Conservation (phyloP, 2,797 vertebrate species). For the Potorous gilbertii region DNA sequence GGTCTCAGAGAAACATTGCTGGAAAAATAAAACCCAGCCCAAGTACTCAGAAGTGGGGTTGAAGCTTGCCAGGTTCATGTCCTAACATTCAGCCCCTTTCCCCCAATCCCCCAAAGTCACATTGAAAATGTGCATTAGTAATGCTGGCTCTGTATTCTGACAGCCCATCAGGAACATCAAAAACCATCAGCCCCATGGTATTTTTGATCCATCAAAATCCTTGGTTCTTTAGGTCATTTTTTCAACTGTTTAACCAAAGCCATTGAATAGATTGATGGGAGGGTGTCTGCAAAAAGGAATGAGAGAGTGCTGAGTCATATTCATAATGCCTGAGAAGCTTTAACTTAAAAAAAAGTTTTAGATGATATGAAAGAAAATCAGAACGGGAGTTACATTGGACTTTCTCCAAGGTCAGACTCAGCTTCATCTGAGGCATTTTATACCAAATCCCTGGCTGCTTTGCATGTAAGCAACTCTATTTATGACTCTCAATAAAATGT, state of each 20-base stretch:
- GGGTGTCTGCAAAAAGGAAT: constrained; percentile 12
- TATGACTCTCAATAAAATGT: neutral
- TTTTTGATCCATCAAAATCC: neutral
- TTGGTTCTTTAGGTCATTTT: constrained; percentile 10
- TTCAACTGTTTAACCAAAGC: neutral
- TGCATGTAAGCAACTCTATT: constrained; percentile 2
- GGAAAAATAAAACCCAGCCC: neutral
- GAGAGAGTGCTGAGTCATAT: neutral
- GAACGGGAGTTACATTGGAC: neutral
- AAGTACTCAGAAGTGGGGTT: neutral
- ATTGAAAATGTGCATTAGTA: neutral
- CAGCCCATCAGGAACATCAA: neutral
- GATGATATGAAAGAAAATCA: neutral
- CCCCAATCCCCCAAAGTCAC: neutral
- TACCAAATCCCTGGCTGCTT: neutral
- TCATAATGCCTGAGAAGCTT: neutral
- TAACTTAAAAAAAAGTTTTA: neutral
- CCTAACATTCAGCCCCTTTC: neutral
- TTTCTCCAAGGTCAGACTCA: constrained; percentile 3
- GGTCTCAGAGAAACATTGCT: constrained; percentile 25
- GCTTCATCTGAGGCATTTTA: neutral
- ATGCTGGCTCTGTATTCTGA: neutral
- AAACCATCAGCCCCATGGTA: neutral
- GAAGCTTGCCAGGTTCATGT: neutral
- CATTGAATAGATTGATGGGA: constrained; percentile 12